These are phyloP conservation scores for Phalacrocorax carbo DNA, from an alignment of 2,113 vertebrate species.

Conservation along the genomic window DNA sequence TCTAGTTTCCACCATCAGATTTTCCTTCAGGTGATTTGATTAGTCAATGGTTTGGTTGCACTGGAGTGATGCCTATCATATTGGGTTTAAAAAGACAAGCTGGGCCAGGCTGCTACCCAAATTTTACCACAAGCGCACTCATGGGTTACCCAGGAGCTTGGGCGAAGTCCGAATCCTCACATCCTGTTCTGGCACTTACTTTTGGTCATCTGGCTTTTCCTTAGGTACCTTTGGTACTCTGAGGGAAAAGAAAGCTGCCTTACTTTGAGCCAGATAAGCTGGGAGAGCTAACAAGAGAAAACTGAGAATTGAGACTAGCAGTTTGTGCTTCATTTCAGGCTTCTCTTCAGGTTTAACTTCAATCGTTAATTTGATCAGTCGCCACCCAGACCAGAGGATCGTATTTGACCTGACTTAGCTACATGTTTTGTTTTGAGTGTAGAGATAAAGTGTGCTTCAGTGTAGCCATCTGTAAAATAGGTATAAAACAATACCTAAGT, in stretches of 20 bases:
- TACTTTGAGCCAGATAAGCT: not conserved
- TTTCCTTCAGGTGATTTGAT: not conserved
- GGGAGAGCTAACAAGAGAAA: not conserved
- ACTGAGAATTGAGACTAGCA: not conserved
- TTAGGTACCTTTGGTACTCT: not conserved
- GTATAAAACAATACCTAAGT: not conserved
- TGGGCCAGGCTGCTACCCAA: not conserved
- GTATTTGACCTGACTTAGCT: not conserved
- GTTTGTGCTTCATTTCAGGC: not conserved
- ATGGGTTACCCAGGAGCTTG: not conserved
- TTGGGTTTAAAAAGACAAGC: not conserved
- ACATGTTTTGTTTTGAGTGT: not conserved
- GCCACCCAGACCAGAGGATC: not conserved
- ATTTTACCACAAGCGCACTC: not conserved
- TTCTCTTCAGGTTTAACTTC: constrained; percentile 10
- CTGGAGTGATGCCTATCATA: not conserved
- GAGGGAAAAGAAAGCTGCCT: not conserved
- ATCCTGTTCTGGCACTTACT: not conserved
- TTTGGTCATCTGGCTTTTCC: not conserved
- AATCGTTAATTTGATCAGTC: not conserved
- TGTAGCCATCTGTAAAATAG: not conserved
- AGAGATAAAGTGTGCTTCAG: not conserved
- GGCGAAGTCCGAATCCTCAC: not conserved
- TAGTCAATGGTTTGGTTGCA: not conserved
- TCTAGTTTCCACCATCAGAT: not conserved